A percentile compares a stretch with the other conserved stretches of the same genome.
Conservation (phyloP, 2,797 vertebrate genomes). For the Carduelis carduelis region DNA sequence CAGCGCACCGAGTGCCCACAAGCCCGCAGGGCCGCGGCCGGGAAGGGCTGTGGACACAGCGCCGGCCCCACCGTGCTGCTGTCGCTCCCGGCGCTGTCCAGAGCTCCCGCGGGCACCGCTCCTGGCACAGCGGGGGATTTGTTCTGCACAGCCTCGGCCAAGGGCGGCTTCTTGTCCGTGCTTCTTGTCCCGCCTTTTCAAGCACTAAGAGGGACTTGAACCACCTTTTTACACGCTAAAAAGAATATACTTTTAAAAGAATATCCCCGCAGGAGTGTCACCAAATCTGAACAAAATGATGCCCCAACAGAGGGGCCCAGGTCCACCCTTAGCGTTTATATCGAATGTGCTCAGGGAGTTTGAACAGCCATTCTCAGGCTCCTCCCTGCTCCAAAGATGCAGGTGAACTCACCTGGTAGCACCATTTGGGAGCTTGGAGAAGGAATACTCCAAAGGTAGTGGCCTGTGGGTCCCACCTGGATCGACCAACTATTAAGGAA, state of each 20-base stretch:
- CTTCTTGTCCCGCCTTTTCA: neutral
- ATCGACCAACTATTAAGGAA: neutral
- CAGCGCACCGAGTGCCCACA: neutral
- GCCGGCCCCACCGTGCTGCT: neutral
- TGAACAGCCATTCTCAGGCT: neutral
- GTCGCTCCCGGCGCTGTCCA: too few species aligned
- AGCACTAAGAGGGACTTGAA: neutral
- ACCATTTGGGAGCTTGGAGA: neutral
- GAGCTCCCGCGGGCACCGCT: neutral
- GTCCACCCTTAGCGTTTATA: neutral
- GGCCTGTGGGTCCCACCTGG: neutral
- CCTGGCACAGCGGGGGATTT: neutral
- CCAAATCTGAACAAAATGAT: neutral
- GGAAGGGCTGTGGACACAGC: neutral
- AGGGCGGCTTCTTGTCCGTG: neutral
- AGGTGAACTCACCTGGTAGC: neutral
- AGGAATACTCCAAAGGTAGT: neutral
- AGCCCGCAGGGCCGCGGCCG: too few species aligned
- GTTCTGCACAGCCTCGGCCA: neutral
- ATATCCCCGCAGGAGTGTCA: fast-evolving
- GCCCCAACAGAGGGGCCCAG: too few species aligned
- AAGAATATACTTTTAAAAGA: neutral
- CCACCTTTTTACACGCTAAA: neutral
- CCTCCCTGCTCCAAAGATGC: neutral
- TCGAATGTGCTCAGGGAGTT: neutral